Evolutionary conservation across 2,888 invertebrate genomes (phyloP), one percentile per base, ranked within the genome.

Genomic region (Trichopoda pennipes): DNA sequence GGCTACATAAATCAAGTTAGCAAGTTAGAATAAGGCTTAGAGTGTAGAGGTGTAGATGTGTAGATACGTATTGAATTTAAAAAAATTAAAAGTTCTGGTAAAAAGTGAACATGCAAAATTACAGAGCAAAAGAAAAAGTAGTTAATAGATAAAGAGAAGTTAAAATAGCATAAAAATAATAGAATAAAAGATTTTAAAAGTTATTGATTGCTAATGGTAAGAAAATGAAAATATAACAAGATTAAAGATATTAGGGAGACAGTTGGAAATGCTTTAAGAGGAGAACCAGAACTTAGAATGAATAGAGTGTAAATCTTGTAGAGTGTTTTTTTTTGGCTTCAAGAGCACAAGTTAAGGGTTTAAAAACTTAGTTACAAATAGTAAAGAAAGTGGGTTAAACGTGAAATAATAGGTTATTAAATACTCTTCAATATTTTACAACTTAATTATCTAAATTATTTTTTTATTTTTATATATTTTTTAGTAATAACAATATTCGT

Each of bases 401-500:
- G 10, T 38, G 1, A 6, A 17, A 49, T 17, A 49, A 49, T 19
- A 6, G 42, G 6, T 16, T n/a, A 44, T 44, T 12, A 19, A 73
- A 61, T 42, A 70, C 68, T 74, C 68, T 80, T 75, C 63, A 69
- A 60, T 49, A 16, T 49, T 58, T 44, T 64, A 44, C 19, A 75
- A 75, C 75, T 76, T 79, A 79, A 58, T 23, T 42, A 63, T 68
- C 86, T 85, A 83, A 85, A 85, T 74, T 60, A 28, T 42, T 42
- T 17, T 28, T 61, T 38, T 21, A 12, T 4, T 44, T 55, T 23
- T 38, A 70, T 56, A 55, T 44, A 55, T 47, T 28, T 69, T 44
- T 63, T 47, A 35, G 72, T 73, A 83, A 76, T 69, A 80, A 82
- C 75, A 79, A 79, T 79, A 79, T 79, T 72, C 75, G 79, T 75